phyloP scores from a whole-genome alignment of 2,113 vertebrate genomes.

The Cichladusa arquata region DNA sequence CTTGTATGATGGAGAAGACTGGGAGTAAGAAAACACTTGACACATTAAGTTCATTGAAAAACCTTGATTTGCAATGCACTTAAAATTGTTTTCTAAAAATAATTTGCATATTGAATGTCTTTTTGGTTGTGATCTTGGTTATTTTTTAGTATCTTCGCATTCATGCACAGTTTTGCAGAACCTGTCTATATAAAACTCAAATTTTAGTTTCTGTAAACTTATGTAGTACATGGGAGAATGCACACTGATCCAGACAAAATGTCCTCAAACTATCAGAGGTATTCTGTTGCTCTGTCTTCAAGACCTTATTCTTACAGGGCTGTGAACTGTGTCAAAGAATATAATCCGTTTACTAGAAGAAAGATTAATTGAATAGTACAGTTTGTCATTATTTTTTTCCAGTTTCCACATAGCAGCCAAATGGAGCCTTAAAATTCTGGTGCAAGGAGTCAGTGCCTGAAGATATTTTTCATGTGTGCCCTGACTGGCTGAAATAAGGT shows the following conservation, averaged over 20 bases:
- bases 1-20: not conserved
- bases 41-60: not conserved
- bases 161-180: not conserved
- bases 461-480: not conserved
- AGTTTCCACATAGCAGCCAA: not conserved
- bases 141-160: not conserved
- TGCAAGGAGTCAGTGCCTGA: not conserved
- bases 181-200: not conserved
- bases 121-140: not conserved
- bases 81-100: not conserved
- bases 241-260: not conserved
- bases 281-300: slow-evolving; percentile 27
- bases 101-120: not conserved
- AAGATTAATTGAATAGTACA: slow-evolving; percentile 27
- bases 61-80: not conserved
- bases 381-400: not conserved
- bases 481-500: not conserved
- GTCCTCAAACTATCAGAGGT: not conserved
- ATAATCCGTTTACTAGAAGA: not conserved
- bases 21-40: not conserved
- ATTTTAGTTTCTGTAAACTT: not conserved
- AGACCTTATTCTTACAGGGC: not conserved
- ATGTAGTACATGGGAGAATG: rapidly evolving
- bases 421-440: not conserved
- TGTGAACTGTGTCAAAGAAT: slow-evolving; percentile 41